phyloP scores from a whole-genome alignment of 2,113 vertebrate genomes.

The Ammodytes dubius region DNA sequence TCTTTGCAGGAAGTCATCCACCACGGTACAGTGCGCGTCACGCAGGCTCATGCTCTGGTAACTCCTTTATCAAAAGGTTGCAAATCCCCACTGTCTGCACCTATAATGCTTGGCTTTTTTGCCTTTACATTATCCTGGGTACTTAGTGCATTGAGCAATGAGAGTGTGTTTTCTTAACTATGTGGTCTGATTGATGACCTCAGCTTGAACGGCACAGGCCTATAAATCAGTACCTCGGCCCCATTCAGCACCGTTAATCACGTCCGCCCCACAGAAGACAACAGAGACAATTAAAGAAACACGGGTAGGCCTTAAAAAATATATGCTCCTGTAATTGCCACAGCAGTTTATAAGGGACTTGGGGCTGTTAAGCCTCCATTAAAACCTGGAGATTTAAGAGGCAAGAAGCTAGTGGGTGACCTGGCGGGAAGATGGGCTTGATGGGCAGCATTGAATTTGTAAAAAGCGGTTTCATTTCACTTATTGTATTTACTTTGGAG shows the following conservation, averaged over 20 bases:
- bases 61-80: conserved; percentile 7
- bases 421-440: background rate
- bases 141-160: conserved; percentile 57
- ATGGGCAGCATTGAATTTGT: conserved; percentile 2
- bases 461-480: background rate
- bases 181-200: conserved; percentile 74
- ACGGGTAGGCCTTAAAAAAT: conserved; percentile 59
- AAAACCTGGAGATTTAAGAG: conserved; percentile 55
- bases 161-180: conserved; percentile 53
- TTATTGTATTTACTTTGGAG: background rate
- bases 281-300: conserved; percentile 73
- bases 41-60: background rate
- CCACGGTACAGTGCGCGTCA: background rate
- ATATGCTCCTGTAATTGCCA: conserved; percentile 77
- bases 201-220: conserved; percentile 39
- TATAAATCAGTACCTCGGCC: conserved; percentile 71
- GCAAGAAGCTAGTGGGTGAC: background rate
- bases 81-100: background rate
- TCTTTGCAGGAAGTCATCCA: conserved; percentile 4
- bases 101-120: background rate
- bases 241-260: conserved; percentile 70
- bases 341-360: conserved; percentile 69
- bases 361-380: conserved; percentile 66
- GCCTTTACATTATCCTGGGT: conserved; percentile 37
- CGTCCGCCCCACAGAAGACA: conserved; percentile 61